Conservation (phyloP, 2,888 invertebrate species). For the Macrosiphum euphorbiae region DNA sequence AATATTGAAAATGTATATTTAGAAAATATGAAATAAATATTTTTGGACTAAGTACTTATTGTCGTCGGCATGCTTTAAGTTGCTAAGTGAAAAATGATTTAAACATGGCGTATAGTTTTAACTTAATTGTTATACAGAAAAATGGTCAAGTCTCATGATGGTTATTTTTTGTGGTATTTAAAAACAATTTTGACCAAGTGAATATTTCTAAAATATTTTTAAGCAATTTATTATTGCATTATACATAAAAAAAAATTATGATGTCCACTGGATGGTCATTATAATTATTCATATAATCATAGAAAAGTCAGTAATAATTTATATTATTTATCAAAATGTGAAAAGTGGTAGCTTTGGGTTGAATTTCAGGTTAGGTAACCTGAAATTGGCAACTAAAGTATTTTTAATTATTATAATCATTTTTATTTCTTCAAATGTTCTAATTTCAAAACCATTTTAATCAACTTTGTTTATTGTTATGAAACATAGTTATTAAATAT, state of each 20-base stretch:
- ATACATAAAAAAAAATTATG: neutral
- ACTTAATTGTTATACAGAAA: neutral
- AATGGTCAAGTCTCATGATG: neutral
- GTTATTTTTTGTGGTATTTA: neutral
- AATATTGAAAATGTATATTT: neutral
- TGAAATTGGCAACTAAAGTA: neutral
- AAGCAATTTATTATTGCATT: too few species aligned
- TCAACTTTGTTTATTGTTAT: neutral
- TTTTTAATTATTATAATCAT: neutral
- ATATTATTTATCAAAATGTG: neutral
- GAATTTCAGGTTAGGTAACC: rapidly evolving
- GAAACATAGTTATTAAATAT: neutral
- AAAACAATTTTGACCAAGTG: neutral
- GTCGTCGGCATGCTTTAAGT: neutral
- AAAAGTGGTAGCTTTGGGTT: neutral
- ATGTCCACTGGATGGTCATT: neutral
- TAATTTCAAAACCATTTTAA: neutral
- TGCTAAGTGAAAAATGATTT: neutral
- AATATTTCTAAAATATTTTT: neutral
- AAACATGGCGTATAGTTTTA: neutral
- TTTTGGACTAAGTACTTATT: neutral
- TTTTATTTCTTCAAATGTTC: neutral
- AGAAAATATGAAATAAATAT: neutral
- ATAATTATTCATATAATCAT: neutral
- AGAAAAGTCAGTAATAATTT: neutral